phyloP scores from a whole-genome alignment of 2,797 vertebrate genomes.

The Accipiter fasciatus region DNA sequence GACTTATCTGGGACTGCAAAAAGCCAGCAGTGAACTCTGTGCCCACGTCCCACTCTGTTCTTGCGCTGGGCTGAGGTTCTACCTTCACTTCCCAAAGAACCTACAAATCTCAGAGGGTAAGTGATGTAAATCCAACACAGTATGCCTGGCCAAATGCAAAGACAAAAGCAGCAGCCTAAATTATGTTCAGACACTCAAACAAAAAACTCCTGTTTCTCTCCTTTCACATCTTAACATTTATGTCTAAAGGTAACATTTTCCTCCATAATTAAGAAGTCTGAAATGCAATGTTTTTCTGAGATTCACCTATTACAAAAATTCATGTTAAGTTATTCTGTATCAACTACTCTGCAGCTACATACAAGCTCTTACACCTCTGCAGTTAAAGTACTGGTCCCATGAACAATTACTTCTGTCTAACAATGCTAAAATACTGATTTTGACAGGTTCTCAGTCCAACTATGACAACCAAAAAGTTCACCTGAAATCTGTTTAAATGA shows the following conservation, averaged over 20 bases:
- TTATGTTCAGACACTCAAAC: background rate
- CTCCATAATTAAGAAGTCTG: background rate
- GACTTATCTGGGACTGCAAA: background rate
- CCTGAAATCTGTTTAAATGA: background rate
- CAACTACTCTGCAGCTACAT: background rate
- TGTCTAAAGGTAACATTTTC: background rate
- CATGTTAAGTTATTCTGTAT: background rate
- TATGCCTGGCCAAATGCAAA: background rate
- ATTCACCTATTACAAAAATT: background rate
- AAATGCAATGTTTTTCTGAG: background rate
- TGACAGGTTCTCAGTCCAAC: background rate
- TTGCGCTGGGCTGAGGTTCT: rapidly evolving
- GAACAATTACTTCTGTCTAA: background rate
- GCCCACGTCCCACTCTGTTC: background rate
- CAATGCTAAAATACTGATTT: background rate
- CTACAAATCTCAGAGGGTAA: background rate
- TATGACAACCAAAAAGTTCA: background rate
- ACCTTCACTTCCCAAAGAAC: background rate
- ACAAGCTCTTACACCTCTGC: background rate
- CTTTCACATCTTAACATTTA: background rate
- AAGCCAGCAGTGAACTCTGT: background rate
- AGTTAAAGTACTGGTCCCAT: background rate
- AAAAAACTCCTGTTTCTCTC: background rate
- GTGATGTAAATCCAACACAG: background rate
- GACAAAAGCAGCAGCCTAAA: background rate